phyloP scores from a whole-genome alignment of 2,113 vertebrate species.

The Nibea albiflora region DNA sequence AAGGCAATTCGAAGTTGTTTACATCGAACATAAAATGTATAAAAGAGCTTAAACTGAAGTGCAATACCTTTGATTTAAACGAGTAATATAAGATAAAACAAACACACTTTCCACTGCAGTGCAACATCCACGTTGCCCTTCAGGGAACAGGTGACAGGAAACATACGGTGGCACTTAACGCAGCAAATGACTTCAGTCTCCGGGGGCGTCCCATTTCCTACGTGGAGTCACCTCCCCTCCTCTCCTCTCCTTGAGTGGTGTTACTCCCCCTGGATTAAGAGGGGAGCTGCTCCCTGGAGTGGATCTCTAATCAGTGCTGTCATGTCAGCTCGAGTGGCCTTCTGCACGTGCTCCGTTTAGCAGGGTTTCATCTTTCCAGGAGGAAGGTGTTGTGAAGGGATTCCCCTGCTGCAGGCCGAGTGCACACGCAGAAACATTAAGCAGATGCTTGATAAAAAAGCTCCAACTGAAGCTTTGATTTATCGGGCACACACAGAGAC shows the following conservation, averaged over 20 bases:
- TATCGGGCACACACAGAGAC: constrained; percentile 13
- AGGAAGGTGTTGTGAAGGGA: constrained; percentile 48
- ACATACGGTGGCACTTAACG: background rate
- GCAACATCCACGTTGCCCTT: background rate
- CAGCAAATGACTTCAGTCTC: background rate
- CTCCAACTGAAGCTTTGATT: constrained; percentile 22
- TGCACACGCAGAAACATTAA: background rate
- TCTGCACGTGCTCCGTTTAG: constrained; percentile 43
- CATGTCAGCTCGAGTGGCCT: constrained; percentile 36
- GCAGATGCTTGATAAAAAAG: constrained; percentile 39
- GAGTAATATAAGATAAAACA: background rate
- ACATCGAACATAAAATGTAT: background rate
- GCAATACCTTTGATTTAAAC: background rate
- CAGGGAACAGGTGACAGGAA: constrained; percentile 9
- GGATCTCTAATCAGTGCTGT: constrained; percentile 47
- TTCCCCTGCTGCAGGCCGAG: constrained; percentile 40
- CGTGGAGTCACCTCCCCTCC: too few relatives aligned
- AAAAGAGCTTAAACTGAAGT: background rate
- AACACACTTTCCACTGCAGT: background rate
- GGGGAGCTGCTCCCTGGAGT: background rate
- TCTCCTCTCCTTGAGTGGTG: background rate
- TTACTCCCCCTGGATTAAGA: constrained; percentile 23
- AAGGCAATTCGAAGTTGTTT: background rate
- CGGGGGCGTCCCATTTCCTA: too few relatives aligned
- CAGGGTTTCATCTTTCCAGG: background rate